Evolutionary conservation across 1,140 invertebrate species (phyloP).

Genomic region (Drosophila sproati): DNA sequence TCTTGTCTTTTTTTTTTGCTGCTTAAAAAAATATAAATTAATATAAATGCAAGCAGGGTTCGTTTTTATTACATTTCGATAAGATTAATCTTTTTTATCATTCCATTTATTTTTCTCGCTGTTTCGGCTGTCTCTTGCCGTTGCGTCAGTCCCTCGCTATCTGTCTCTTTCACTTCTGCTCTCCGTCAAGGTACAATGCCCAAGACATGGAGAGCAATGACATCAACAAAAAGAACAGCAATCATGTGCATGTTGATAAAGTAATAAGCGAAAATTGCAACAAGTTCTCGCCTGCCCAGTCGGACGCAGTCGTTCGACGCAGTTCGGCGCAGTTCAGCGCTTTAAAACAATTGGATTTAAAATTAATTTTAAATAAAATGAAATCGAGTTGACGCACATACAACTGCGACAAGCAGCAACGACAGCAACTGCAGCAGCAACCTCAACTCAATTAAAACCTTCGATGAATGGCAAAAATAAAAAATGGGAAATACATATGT

Average conservation of each 20-base stretch:
- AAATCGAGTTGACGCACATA: slow-evolving; percentile 51
- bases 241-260: slow-evolving; percentile 58
- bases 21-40: slow-evolving; percentile 55
- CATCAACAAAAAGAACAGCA: slow-evolving; percentile 14
- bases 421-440: slow-evolving; percentile 33
- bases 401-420: slow-evolving; percentile 21
- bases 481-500: not conserved
- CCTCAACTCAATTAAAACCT: slow-evolving; percentile 78
- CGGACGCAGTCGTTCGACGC: slow-evolving; percentile 11
- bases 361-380: slow-evolving; percentile 73
- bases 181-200: slow-evolving; percentile 28
- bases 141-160: not conserved
- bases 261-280: slow-evolving; percentile 81
- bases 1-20: not conserved
- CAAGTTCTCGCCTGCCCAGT: slow-evolving; percentile 59
- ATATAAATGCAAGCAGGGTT: slow-evolving; percentile 43
- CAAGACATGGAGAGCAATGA: slow-evolving; percentile 36
- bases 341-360: slow-evolving; percentile 76
- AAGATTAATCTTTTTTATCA: slow-evolving; percentile 39
- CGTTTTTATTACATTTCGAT: slow-evolving; percentile 37
- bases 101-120: slow-evolving; percentile 16
- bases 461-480: slow-evolving; percentile 51
- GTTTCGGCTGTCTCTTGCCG: not conserved
- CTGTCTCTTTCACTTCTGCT: not conserved
- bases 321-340: slow-evolving; percentile 26